Evolutionary conservation across 1,140 invertebrate species (phyloP), one percentile per base, ranked within the genome.

Genomic region (Mylabris phalerata): DNA sequence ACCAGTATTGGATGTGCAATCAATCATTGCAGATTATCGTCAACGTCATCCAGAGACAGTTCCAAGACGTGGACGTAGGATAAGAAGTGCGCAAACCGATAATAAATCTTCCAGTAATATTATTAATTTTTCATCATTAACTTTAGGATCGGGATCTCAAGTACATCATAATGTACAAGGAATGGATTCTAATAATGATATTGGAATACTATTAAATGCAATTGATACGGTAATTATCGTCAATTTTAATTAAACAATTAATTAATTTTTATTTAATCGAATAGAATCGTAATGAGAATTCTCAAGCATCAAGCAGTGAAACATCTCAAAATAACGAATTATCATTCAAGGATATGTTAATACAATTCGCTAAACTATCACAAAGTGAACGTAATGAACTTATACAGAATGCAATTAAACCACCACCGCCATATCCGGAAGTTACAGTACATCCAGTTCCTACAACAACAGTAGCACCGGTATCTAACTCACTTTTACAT

Each of bases 21-120:
- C 88, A 3, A 86, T 92, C 50, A 92, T 92, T 67, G 88, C 87
- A 1, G 88, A 90, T 72, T 89, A 90, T 67, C 80, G 88, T 58
- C 83, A 87, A 46, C 77, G 84, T 59, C 84, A 88, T 73, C 86
- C 86, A 0, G 85, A 88, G 62, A 75, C 79, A 6, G 83, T 86
- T 1, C 86, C 86, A 0, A 70, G 85, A 61, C 77, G 86, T 70
- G 82, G 84, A 3, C 74, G 82, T 40, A 67, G 84, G 40, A 79
- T 83, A 71, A 79, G 81, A 64, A 75, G 77, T 5, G 57, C 76
- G 9, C 55, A 63, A 42, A 57, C 46, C 45, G 59, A 60, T 26
- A 42, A 60, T 58, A 48, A 58, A 58, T 46, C 63, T 55, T 40
- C 57, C 57, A 59, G 56, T 13, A 67, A 49, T 58, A 55, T 71